phyloP scores from a whole-genome alignment of 2,888 invertebrate genomes.

The Hedya salicella region DNA sequence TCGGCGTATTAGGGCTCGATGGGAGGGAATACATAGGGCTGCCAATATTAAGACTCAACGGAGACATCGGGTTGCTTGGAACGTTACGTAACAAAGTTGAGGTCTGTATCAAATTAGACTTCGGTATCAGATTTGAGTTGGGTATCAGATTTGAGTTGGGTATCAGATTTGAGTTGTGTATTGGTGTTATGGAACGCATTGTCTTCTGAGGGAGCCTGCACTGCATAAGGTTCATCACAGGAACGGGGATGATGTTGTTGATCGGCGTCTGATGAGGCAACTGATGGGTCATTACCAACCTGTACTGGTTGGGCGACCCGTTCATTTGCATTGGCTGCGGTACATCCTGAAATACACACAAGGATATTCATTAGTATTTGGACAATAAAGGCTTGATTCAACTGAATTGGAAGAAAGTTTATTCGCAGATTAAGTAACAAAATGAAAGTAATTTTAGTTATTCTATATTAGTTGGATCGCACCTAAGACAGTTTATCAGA shows the following conservation, averaged over 20 bases:
- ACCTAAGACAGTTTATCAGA: no score
- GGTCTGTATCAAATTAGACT: slow-evolving; percentile 23
- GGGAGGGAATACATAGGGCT: slow-evolving; percentile 74
- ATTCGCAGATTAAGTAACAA: no score
- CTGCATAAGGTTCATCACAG: slow-evolving; percentile 70
- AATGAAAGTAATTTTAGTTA: no score
- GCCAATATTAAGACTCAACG: slow-evolving; percentile 68
- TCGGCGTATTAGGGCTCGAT: slow-evolving; percentile 66
- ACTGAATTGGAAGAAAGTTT: no score
- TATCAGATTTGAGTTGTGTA: no score
- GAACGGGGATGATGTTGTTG: slow-evolving; percentile 61
- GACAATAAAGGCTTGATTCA: not conserved
- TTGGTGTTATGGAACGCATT: slow-evolving; percentile 50
- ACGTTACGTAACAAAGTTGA: slow-evolving; percentile 31
- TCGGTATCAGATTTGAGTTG: slow-evolving; percentile 15
- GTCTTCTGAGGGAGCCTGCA: slow-evolving; percentile 51
- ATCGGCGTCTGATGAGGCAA: slow-evolving; percentile 50
- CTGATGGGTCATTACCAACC: slow-evolving; percentile 57
- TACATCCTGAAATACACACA: slow-evolving; percentile 66
- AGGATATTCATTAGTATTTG: slow-evolving; percentile 22
- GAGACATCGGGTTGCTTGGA: slow-evolving; percentile 65
- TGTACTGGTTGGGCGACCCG: slow-evolving; percentile 58
- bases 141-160: slow-evolving; percentile 18
- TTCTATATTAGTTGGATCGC: no score
- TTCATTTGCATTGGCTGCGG: slow-evolving; percentile 57